Percentiles rank a stretch among this genome's conserved stretches.
Conservation (phyloP, 2,888 invertebrate species). For the Phragmatobia fuliginosa region DNA sequence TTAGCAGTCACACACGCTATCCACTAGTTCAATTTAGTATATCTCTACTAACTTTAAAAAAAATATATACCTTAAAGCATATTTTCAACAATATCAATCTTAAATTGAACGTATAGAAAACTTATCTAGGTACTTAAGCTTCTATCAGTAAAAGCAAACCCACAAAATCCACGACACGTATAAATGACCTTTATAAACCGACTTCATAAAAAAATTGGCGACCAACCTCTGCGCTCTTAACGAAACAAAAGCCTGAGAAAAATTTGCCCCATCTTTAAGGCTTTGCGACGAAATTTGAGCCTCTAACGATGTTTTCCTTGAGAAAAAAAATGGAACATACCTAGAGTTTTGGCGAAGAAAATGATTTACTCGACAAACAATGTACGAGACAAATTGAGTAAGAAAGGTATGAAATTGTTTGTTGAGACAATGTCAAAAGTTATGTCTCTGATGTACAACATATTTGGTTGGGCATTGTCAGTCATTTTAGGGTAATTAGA, state of each 20-base stretch:
- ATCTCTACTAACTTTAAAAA: too few species aligned
- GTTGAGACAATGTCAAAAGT: neutral
- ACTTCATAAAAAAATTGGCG: neutral
- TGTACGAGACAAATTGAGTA: neutral
- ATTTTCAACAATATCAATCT: too few species aligned
- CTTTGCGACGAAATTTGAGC: conserved; percentile 2
- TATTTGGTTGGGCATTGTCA: neutral
- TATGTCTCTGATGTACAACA: neutral
- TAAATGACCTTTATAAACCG: neutral
- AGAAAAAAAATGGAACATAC: neutral
- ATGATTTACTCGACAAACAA: neutral
- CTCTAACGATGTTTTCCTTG: neutral
- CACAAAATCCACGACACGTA: neutral
- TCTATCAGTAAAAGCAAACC: neutral
- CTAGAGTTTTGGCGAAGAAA: neutral
- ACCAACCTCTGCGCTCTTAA: neutral
- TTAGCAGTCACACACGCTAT: too few species aligned
- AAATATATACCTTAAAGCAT: too few species aligned
- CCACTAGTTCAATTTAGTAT: too few species aligned
- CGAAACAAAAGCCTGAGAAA: neutral
- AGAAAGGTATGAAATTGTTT: neutral
- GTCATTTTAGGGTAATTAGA: neutral
- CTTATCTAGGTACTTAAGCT: neutral
- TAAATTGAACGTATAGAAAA: too few species aligned
- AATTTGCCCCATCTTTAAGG: conserved; percentile 3